Base-by-base conservation (phyloP, 1,140 invertebrate genomes). In the Heliothis subflexa region DNA sequence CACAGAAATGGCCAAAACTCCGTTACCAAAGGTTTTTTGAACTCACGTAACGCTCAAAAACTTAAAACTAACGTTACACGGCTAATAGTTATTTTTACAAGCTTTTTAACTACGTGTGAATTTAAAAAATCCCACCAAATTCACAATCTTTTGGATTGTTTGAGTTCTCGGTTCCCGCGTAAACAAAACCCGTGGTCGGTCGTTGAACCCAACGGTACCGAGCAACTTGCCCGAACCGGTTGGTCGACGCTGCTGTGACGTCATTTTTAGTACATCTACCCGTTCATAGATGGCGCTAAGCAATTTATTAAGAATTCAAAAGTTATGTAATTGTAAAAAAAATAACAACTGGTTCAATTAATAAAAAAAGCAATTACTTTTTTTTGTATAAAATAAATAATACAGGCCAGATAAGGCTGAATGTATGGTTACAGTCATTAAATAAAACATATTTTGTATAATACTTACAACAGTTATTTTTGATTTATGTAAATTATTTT, bases 201-300 rank as follows among this genome's bases (percentile, higher is more conserved):
- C 91, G 79, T 87, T 89, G 86, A 93, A 90, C 91, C 86, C 92
- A 94, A 94, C 92, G 92, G 92, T 94, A 94, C 88, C 81, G 83
- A 81, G 84, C 83, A 84, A 88, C 88, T 86, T 90, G 90, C 83
- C 81, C 85, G 85, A 88, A 86, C 88, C 86, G 83, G 86, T 88
- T 76, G 62, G 80, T 79, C 74, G 79, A 83, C 82, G 85, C 82
- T 79, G 81, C 66, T 86, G 85, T 93, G 92, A 93, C 92, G 91
- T 93, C 91, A 94, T 55, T 49, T 64, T 66, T 84, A 80, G 73
- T 82, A 61, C 16, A 14, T 1, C 83, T 85, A 84, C 76, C 82
- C 62, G 73, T 25, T 72, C 33, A 83, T 57, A 88, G 83, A 86
- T 86, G 84, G 83, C 83, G 77, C 3, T 68, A 12, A 4, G 3